These are phyloP conservation scores for Latrodectus geometricus DNA, from an alignment of 1,140 invertebrate genomes.

Conservation along the genomic window DNA sequence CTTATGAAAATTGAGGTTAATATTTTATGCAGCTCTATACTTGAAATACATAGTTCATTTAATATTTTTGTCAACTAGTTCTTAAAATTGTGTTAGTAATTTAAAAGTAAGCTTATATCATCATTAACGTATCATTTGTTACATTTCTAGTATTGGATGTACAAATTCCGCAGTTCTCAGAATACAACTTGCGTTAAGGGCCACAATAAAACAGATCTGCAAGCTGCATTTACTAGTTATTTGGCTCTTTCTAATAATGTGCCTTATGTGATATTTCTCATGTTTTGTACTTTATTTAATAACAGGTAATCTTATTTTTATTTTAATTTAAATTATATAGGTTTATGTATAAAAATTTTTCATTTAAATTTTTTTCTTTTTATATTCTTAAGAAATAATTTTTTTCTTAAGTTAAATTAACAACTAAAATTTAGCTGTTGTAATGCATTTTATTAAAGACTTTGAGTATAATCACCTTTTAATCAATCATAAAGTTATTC, in stretches of 20 bases:
- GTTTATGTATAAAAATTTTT: neutral
- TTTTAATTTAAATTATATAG: neutral
- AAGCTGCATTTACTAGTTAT: constrained; percentile 89
- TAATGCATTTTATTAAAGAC: no score
- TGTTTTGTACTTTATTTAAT: constrained; percentile 84
- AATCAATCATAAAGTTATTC: no score
- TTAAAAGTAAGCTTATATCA: no score
- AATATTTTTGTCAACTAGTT: no score
- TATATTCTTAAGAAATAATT: neutral
- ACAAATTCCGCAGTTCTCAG: constrained; percentile 86
- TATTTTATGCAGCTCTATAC: no score
- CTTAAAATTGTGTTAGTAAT: no score
- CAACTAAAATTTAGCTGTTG: no score
- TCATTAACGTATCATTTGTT: constrained; percentile 66
- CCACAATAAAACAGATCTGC: constrained; percentile 69
- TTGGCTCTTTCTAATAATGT: constrained; percentile 85
- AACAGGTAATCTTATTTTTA: constrained; percentile 69
- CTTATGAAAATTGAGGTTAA: no score
- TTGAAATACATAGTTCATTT: no score
- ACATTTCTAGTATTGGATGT: constrained; percentile 90
- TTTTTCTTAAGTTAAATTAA: no score
- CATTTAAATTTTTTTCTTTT: neutral
- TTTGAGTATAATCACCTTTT: no score
- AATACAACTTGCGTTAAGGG: constrained; percentile 73
- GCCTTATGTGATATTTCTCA: constrained; percentile 85